These are phyloP conservation scores for Oryctes rhinoceros DNA, from an alignment of 1,140 invertebrate genomes.

Conservation along the genomic window DNA sequence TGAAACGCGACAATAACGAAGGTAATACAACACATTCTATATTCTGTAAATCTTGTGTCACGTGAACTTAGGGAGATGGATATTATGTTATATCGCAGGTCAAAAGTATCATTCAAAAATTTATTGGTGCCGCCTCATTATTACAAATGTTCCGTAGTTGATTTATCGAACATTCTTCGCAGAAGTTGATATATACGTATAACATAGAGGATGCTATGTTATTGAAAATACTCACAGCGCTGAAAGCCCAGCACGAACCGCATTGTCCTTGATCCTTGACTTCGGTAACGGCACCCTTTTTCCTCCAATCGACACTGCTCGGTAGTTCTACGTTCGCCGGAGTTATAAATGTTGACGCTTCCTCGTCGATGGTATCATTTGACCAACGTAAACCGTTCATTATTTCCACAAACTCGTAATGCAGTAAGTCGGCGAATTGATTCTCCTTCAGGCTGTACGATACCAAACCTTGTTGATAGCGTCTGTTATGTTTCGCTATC, in stretches of 20 bases:
- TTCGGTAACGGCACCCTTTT: slow-evolving; percentile 85
- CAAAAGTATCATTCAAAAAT: too few relatives aligned
- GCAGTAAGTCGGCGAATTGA: slow-evolving; percentile 47
- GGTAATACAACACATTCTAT: too few relatives aligned
- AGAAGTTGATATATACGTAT: too few relatives aligned
- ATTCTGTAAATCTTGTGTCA: too few relatives aligned
- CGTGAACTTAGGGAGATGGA: too few relatives aligned
- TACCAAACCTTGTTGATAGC: slow-evolving; percentile 46
- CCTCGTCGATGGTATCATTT: slow-evolving; percentile 40
- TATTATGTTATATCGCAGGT: too few relatives aligned
- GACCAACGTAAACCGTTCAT: slow-evolving; percentile 19
- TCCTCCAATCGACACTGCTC: slow-evolving; percentile 84
- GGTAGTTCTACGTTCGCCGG: slow-evolving; percentile 81
- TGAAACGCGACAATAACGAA: too few relatives aligned
- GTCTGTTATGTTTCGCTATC: slow-evolving; percentile 48
- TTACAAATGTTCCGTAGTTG: too few relatives aligned
- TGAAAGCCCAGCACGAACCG: slow-evolving; percentile 96
- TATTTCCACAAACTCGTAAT: slow-evolving; percentile 45
- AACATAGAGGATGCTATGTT: too few relatives aligned
- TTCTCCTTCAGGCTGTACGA: slow-evolving; percentile 45
- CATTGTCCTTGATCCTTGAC: slow-evolving; percentile 95
- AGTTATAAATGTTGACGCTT: slow-evolving; percentile 73
- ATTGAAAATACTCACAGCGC: slow-evolving; percentile 67
- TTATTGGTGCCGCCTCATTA: too few relatives aligned
- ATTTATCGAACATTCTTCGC: too few relatives aligned